Conservation (phyloP, 2,888 invertebrate genomes). For the Himalopsyche kuldschensis region DNA sequence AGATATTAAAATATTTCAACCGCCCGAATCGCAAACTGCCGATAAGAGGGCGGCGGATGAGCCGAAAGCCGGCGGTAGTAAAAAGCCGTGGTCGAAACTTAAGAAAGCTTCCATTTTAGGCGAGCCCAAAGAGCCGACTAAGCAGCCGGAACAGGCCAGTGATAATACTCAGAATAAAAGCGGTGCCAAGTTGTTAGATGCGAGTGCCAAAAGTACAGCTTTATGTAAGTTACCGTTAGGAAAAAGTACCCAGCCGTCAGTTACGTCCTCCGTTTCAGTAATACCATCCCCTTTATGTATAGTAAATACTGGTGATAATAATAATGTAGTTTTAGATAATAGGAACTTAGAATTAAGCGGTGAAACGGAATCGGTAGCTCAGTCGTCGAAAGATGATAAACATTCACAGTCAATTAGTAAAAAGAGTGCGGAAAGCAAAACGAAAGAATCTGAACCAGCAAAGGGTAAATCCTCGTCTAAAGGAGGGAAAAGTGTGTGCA, state of each 20-base stretch:
- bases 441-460: not conserved
- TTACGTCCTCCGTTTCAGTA: slow-evolving; percentile 14
- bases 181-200: slow-evolving; percentile 30
- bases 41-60: slow-evolving; percentile 45
- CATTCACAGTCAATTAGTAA: slow-evolving; percentile 36
- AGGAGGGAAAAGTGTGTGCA: not conserved
- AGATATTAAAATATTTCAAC: slow-evolving; percentile 48
- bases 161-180: slow-evolving; percentile 26
- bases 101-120: slow-evolving; percentile 72
- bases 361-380: slow-evolving; percentile 6
- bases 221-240: slow-evolving; percentile 35
- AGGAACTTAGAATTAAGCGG: slow-evolving; percentile 33
- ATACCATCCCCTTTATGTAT: slow-evolving; percentile 34
- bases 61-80: slow-evolving; percentile 52
- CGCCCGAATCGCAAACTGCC: slow-evolving; percentile 41
- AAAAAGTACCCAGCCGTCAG: slow-evolving; percentile 16
- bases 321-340: slow-evolving; percentile 39
- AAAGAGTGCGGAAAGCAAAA: not conserved
- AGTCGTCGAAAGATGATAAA: slow-evolving; percentile 17
- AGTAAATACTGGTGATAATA: slow-evolving; percentile 36
- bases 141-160: slow-evolving; percentile 8
- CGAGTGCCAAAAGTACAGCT: slow-evolving; percentile 36
- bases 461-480: slow-evolving; percentile 7
- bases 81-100: slow-evolving; percentile 75
- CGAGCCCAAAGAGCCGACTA: slow-evolving; percentile 43